Evolutionary conservation across 2,113 vertebrate species (phyloP), one percentile per base, ranked within the genome.

Genomic region (Sterrhoptilus dennistouni): DNA sequence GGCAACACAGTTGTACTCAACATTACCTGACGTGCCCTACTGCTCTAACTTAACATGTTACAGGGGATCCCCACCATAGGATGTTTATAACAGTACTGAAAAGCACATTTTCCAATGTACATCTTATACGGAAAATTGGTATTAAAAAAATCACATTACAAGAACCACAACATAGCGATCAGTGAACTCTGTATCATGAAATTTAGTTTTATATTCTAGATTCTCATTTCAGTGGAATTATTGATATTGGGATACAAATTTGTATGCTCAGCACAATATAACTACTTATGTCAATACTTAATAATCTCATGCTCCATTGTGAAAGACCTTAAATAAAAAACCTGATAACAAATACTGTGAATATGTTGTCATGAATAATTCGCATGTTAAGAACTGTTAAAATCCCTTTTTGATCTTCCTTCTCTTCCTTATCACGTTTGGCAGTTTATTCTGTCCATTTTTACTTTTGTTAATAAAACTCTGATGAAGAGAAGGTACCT

Each of bases 391-490:
- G 98, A 98, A 98, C 95, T 95, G 97, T 97, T 98, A 98, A 98
- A 98, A 98, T 97, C 98, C 97, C 97, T 97, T 97, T 97, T 90
- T 75, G 79, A 96, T 97, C 96, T 97, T 98, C 96, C 95, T 97
- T 97, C 97, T 97, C 96, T 93, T 97, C 97, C 81, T 65, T 98
- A 64, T 97, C 95, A 92, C 96, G 96, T 97, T 97, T 98, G 98
- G 98, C 99, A 99, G 98, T 98, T 96, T 93, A 90, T 97, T 98
- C 98, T 98, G 98, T 99, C 98, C 97, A 95, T 96, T 98, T 98
- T 97, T 81, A 94, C 82, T 92, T 97, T 65, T 93, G 90, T 98
- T 98, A 98, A 98, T 96, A 98, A 97, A 98, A 97, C 90, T 96
- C 97, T 97, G 95, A 97, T 94, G 98, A 84, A 96, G 96, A 97